A percentile compares a stretch with the other conserved stretches of the same genome.
Evolutionary conservation across 2,113 vertebrate genomes (phyloP).

Genomic region (Struthidea cinerea): DNA sequence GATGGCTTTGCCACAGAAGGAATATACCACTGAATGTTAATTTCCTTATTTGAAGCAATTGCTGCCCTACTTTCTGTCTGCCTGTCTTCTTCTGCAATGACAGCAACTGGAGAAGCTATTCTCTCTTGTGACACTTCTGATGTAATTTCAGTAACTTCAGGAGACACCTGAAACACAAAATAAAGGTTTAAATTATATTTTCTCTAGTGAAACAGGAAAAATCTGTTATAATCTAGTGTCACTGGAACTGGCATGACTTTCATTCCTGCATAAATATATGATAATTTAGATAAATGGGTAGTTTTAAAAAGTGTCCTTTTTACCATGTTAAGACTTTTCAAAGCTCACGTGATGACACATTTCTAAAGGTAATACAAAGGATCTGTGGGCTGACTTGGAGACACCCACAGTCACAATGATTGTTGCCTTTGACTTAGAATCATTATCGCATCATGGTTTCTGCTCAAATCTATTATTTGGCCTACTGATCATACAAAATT

Average conservation of each 20-base stretch:
- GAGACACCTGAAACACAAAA: slow-evolving; percentile 24
- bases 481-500: neutral
- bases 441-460: neutral
- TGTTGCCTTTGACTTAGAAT: neutral
- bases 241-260: neutral
- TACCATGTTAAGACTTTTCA: neutral
- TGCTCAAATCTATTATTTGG: neutral
- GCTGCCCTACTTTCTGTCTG: neutral
- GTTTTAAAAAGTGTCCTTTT: neutral
- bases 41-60: slow-evolving; percentile 56
- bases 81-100: neutral
- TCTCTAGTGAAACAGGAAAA: neutral
- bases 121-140: neutral
- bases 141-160: neutral
- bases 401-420: neutral
- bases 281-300: neutral
- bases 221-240: neutral
- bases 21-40: slow-evolving; percentile 78
- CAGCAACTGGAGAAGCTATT: neutral
- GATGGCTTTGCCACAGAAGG: slow-evolving; percentile 65
- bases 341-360: neutral
- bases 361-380: neutral
- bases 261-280: neutral
- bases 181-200: neutral
- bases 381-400: neutral